Evolutionary conservation across 2,888 invertebrate genomes (phyloP).

Genomic region (Brachypalpus laphriformis): DNA sequence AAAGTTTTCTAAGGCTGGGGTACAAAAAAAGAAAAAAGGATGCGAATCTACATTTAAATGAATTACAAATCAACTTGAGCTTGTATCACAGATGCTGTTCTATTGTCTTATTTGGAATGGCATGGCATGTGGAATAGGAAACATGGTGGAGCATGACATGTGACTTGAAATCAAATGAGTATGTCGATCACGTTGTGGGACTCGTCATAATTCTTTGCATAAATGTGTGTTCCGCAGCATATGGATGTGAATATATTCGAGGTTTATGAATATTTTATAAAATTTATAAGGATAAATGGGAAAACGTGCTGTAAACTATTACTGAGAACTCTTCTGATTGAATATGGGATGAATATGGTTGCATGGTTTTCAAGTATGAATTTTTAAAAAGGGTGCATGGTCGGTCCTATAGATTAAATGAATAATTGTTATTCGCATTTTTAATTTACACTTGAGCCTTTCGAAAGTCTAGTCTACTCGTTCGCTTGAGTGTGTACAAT

Average conservation of each 20-base stretch:
- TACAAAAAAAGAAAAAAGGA: neutral
- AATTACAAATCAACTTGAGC: constrained; percentile 61
- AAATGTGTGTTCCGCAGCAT: neutral
- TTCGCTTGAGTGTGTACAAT: too few species aligned
- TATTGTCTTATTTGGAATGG: constrained; percentile 49
- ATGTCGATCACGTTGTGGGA: constrained; percentile 54
- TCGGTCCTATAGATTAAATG: too few species aligned
- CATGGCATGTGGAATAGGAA: constrained; percentile 33
- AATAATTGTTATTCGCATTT: too few species aligned
- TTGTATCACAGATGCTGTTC: constrained; percentile 53
- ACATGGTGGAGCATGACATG: constrained; percentile 38
- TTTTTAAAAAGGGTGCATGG: too few species aligned
- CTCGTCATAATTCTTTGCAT: constrained; percentile 5
- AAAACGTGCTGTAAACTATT: constrained; percentile 15
- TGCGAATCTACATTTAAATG: constrained; percentile 61
- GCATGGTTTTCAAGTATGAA: too few species aligned
- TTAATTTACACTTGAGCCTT: too few species aligned
- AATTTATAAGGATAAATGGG: neutral
- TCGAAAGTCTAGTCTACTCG: too few species aligned
- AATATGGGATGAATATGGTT: neutral
- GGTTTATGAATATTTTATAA: constrained; percentile 10
- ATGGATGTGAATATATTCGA: neutral
- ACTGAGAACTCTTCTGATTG: neutral
- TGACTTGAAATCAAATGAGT: constrained; percentile 28
- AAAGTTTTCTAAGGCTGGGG: constrained; percentile 8